These are phyloP conservation scores for Phrynosoma blainvillii DNA, from an alignment of 2,113 vertebrate genomes.

Conservation along the genomic window DNA sequence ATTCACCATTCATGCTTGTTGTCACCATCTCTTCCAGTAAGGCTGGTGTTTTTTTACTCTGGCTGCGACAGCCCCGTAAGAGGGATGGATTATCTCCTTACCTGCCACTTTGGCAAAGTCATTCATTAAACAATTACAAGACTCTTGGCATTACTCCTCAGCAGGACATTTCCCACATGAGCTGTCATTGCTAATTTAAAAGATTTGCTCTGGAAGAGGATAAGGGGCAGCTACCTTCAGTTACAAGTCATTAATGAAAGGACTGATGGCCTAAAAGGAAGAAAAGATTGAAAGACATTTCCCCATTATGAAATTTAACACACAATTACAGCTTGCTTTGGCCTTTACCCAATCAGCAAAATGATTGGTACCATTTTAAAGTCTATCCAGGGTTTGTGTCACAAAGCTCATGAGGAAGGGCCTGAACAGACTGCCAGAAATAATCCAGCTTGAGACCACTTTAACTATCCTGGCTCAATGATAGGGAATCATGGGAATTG, in stretches of 20 bases:
- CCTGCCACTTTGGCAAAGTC: conserved; percentile 15
- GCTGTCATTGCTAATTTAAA: not conserved
- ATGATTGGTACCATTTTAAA: not conserved
- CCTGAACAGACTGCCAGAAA: no score
- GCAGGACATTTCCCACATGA: conserved; percentile 17
- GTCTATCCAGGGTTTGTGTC: no score
- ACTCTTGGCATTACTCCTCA: not conserved
- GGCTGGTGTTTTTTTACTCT: not conserved
- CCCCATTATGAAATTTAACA: not conserved
- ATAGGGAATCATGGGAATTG: no score
- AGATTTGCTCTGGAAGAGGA: conserved; percentile 18
- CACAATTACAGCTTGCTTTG: not conserved
- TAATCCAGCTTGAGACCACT: no score
- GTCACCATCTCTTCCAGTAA: not conserved
- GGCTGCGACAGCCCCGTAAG: conserved; percentile 5
- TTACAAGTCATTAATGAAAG: conserved; percentile 35
- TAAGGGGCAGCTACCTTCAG: not conserved
- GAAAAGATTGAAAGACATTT: not conserved
- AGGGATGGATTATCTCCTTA: conserved; percentile 4
- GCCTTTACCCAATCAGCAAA: not conserved
- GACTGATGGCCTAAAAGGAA: not conserved
- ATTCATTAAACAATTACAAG: conserved; percentile 4
- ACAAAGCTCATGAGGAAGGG: no score
- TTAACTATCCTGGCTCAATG: no score
- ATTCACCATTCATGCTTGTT: rapidly evolving